Evolutionary conservation across 2,113 vertebrate species (phyloP).

Genomic region (Mormyrus lacerda): DNA sequence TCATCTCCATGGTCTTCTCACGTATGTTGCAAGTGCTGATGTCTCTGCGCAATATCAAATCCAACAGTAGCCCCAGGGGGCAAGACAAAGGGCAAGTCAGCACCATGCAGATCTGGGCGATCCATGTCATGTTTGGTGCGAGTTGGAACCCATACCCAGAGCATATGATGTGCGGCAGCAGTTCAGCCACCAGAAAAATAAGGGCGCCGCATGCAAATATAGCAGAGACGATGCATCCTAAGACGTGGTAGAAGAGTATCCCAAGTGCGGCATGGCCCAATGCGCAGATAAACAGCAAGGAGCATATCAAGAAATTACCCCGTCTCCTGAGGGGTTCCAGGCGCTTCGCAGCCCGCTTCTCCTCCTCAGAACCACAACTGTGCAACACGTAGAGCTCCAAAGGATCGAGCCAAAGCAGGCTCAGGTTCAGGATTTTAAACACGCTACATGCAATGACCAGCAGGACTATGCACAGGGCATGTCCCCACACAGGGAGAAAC

Average conservation of each 20-base stretch:
- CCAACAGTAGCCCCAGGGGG: slow-evolving; percentile 73
- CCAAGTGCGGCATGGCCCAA: slow-evolving; percentile 70
- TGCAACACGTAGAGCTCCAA: slow-evolving; percentile 76
- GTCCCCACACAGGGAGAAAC: slow-evolving; percentile 58
- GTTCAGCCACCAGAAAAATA: slow-evolving; percentile 70
- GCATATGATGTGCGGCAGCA: slow-evolving; percentile 72
- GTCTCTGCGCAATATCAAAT: slow-evolving; percentile 62
- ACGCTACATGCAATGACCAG: slow-evolving; percentile 60
- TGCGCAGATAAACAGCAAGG: slow-evolving; percentile 68
- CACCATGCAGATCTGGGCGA: slow-evolving; percentile 74
- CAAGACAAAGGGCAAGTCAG: slow-evolving; percentile 73
- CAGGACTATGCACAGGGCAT: slow-evolving; percentile 58
- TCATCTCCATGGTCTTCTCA: slow-evolving; percentile 77
- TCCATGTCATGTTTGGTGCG: slow-evolving; percentile 67
- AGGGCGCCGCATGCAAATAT: slow-evolving; percentile 67
- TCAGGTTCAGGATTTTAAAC: slow-evolving; percentile 69
- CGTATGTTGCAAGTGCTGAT: slow-evolving; percentile 63
- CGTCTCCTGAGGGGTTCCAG: slow-evolving; percentile 72
- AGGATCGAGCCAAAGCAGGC: slow-evolving; percentile 70
- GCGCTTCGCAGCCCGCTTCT: slow-evolving; percentile 68
- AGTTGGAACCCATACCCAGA: slow-evolving; percentile 72
- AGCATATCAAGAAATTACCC: slow-evolving; percentile 71
- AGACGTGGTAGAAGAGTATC: slow-evolving; percentile 64
- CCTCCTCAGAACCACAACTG: slow-evolving; percentile 75
- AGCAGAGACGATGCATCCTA: slow-evolving; percentile 57